Base-by-base conservation (phyloP, 1,140 invertebrate genomes). In the Drosophila persimilis region DNA sequence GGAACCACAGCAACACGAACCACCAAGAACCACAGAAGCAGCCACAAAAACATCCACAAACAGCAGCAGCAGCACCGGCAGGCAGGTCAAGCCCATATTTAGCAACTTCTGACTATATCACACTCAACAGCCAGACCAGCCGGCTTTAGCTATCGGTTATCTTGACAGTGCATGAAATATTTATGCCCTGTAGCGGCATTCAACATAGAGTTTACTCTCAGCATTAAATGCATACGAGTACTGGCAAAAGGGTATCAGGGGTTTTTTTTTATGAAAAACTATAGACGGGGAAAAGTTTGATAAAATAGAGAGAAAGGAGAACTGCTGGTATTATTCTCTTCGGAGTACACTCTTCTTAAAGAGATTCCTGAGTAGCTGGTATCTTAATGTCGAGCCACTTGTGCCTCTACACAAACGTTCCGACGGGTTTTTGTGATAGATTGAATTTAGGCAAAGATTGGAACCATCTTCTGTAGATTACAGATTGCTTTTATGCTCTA, bases 71-170 rank as follows among this genome's bases (percentile, higher is more conserved):
- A 74, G 20, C 58, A 54, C 22, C 45, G 60, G 17, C 57, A 66
- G 48, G 57, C 81, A 80, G 80, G 80, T 84, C 80, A 85, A 84
- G 62, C 76, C 76, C 76, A 85, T 73, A 84, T 85, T 84, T 86
- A 80, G 80, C 81, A 80, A 84, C 77, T 76, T 73, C 67, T 77
- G 81, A 60, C 77, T 64, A 85, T 84, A 83, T 79, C 76, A 85
- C 80, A 80, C 80, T 84, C 75, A 80, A 62, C 31, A 9, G 8
- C 29, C 29, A 31, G 8, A 7, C 29, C 61, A 62, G 72, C 22
- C 77, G 65, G 65, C 66, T 77, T 77, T 65, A 59, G 75, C 75
- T 79, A 79, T 79, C 80, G 64, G 48, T 62, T 84, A 84, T 84
- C 71, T 75, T 84, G 75, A 83, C 79, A 83, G 64, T 59, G 45